Percentiles rank a stretch among this genome's conserved stretches.
Evolutionary conservation across 2,888 invertebrate species (phyloP).

Genomic region (Teinopalpus imperialis): DNA sequence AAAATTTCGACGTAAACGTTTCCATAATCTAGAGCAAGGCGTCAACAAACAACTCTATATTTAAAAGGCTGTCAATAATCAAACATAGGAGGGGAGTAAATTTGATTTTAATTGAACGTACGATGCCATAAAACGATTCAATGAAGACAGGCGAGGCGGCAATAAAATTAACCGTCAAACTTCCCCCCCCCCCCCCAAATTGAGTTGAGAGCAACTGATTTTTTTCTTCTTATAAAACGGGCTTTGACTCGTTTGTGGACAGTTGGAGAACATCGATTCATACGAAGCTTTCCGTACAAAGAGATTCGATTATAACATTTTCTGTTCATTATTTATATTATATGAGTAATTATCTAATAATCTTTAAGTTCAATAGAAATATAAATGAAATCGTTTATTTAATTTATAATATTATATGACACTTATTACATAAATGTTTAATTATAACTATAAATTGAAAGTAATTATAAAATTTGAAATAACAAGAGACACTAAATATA

Average conservation of each 20-base stretch:
- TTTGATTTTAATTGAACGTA: conserved; percentile 69
- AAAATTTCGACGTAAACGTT: conserved; percentile 26
- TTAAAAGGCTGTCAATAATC: conserved; percentile 44
- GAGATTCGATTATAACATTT: too few relatives aligned
- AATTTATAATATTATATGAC: too few relatives aligned
- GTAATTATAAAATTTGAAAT: too few relatives aligned
- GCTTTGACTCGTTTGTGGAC: neutral
- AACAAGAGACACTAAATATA: too few relatives aligned
- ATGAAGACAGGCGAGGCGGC: conserved; percentile 55
- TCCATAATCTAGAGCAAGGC: conserved; percentile 31
- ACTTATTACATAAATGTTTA: too few relatives aligned
- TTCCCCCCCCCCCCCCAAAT: conserved; percentile 30
- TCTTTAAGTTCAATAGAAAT: too few relatives aligned
- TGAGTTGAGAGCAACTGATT: conserved; percentile 32
- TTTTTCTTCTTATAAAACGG: conserved; percentile 28
- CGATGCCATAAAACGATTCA: conserved; percentile 56
- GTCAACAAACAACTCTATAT: conserved; percentile 34
- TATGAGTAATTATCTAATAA: too few relatives aligned
- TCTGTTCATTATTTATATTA: too few relatives aligned
- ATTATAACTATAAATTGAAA: too few relatives aligned
- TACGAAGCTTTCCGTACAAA: too few relatives aligned
- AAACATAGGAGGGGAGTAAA: conserved; percentile 52
- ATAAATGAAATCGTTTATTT: too few relatives aligned
- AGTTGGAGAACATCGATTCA: conserved; percentile 4
- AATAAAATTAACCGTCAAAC: conserved; percentile 51